phyloP scores from a whole-genome alignment of 53 echinoderm and acorn worm genomes.

The Hippasteria phrygiana region DNA sequence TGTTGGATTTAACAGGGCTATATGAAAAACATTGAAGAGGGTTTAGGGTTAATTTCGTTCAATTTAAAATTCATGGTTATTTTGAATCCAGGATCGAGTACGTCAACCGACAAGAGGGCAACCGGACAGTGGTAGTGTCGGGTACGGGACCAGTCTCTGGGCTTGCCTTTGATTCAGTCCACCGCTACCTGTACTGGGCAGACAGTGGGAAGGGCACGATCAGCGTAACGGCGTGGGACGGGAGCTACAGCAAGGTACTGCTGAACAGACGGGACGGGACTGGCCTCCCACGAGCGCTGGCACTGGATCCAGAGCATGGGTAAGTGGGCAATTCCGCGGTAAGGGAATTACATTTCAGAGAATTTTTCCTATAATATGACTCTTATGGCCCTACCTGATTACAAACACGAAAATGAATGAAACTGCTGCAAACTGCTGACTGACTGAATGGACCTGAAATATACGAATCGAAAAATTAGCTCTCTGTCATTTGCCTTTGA shows the following conservation, averaged over 20 bases:
- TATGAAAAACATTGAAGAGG: too few relatives aligned
- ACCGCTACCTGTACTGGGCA: constrained; percentile 62
- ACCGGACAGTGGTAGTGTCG: not conserved
- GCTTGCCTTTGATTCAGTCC: constrained; percentile 43
- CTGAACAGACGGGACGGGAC: not conserved
- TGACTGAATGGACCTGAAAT: too few relatives aligned
- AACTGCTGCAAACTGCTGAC: too few relatives aligned
- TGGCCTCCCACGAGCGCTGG: constrained; percentile 14
- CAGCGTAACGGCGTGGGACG: constrained; percentile 39
- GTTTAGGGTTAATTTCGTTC: too few relatives aligned
- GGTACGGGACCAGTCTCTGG: not conserved
- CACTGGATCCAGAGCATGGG: constrained; percentile 51
- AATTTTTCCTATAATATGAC: too few relatives aligned
- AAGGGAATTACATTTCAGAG: not conserved
- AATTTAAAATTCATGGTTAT: not conserved
- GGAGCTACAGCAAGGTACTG: constrained; percentile 31
- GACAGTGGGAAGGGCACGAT: constrained; percentile 35
- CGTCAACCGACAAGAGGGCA: not conserved
- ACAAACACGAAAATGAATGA: too few relatives aligned
- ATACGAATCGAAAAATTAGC: too few relatives aligned
- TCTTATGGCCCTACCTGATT: too few relatives aligned
- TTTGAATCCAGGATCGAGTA: constrained; percentile 16
- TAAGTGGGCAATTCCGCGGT: not conserved
- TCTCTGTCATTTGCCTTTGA: too few relatives aligned
- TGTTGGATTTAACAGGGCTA: too few relatives aligned